These are phyloP conservation scores for Biston betularia DNA, from an alignment of 2,888 invertebrate genomes.

Conservation along the genomic window DNA sequence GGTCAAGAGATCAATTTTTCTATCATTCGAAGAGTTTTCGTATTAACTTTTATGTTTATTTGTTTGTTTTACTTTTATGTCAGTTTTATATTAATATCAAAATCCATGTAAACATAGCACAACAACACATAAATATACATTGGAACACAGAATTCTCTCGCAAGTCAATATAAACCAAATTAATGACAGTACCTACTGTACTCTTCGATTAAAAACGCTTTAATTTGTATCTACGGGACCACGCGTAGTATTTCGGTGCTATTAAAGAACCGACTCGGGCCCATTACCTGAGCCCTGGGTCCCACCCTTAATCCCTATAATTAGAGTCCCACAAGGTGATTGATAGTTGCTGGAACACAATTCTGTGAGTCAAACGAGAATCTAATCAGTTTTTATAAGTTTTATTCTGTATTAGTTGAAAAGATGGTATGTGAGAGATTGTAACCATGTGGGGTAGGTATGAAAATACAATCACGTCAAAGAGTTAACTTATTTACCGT, in stretches of 20 bases:
- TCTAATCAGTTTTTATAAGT: conserved; percentile 73
- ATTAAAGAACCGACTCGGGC: conserved; percentile 61
- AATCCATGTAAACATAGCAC: too few species aligned
- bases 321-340: conserved; percentile 82
- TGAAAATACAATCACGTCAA: neutral
- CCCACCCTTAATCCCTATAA: conserved; percentile 81
- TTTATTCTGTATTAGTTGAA: conserved; percentile 35
- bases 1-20: too few species aligned
- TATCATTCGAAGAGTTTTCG: too few species aligned
- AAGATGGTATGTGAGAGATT: neutral
- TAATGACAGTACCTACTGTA: conserved; percentile 39
- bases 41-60: too few species aligned
- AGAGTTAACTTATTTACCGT: neutral
- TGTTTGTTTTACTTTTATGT: too few species aligned
- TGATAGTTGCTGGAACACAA: conserved; percentile 72
- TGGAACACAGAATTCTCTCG: neutral
- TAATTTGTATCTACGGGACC: conserved; percentile 55
- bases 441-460: neutral
- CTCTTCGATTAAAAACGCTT: conserved; percentile 67
- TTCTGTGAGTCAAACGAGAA: conserved; percentile 69
- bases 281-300: conserved; percentile 73
- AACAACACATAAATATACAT: too few species aligned
- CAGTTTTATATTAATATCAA: neutral
- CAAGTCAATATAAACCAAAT: conserved; percentile 11
- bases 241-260: conserved; percentile 57